Conservation (phyloP, 2,797 vertebrate genomes). For the Pogonophryne albipinna region DNA sequence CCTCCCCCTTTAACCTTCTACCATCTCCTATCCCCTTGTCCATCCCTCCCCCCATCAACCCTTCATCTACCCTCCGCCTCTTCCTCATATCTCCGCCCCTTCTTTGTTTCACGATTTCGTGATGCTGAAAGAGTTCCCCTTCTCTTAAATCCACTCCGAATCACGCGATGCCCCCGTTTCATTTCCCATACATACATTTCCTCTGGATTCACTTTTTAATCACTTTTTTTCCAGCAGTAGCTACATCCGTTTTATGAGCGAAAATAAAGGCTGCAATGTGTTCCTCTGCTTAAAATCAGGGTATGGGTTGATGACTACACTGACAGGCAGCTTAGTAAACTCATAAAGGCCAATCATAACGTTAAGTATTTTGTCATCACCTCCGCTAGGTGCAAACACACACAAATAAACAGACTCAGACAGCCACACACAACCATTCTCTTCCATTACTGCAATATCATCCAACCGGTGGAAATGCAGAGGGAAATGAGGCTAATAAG, state of each 20-base stretch:
- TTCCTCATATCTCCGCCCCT: constrained; percentile 18
- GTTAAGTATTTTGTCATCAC: constrained; percentile 67
- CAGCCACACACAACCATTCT: constrained; percentile 45
- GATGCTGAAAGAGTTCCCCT: constrained; percentile 36
- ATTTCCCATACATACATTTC: constrained; percentile 10
- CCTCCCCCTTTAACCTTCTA: constrained; percentile 58
- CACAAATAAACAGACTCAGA: constrained; percentile 60
- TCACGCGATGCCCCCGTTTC: constrained; percentile 31
- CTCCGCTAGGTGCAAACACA: constrained; percentile 50
- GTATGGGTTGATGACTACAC: constrained; percentile 20
- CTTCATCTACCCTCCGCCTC: constrained; percentile 23
- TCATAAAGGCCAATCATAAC: constrained; percentile 55
- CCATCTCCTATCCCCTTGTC: constrained; percentile 29
- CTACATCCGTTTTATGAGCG: constrained; percentile 15
- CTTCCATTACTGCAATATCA: constrained; percentile 55
- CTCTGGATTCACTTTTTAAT: constrained; percentile 39
- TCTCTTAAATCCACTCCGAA: constrained; percentile 32
- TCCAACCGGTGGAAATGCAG: constrained; percentile 67
- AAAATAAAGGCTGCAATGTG: constrained; percentile 13
- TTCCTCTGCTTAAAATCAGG: constrained; percentile 10
- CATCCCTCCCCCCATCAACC: constrained; percentile 10
- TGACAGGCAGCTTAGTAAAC: constrained; percentile 45
- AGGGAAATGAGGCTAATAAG: constrained; percentile 77
- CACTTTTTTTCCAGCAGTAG: background rate
- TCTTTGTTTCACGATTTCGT: constrained; percentile 58